Percentiles rank a stretch among this genome's conserved stretches.
Evolutionary conservation across 2,113 vertebrate species (phyloP).

Genomic region (Rafetus swinhoei): DNA sequence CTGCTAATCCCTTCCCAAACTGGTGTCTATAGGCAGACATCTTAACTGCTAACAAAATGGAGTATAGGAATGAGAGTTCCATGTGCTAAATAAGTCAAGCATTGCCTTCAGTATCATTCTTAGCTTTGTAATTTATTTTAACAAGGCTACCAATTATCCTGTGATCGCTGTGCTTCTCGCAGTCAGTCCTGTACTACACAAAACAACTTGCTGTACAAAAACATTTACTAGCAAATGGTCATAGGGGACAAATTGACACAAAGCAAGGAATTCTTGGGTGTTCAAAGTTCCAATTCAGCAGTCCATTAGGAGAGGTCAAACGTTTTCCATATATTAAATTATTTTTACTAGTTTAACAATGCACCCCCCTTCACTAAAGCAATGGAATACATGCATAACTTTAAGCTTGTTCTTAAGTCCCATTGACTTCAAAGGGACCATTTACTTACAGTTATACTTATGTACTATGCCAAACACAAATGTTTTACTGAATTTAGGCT

Average conservation of each 20-base stretch:
- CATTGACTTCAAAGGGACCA: neutral
- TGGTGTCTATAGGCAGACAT: neutral
- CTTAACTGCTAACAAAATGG: neutral
- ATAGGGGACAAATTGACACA: neutral
- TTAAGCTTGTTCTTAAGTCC: neutral
- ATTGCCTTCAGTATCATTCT: accelerated
- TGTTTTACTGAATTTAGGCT: neutral
- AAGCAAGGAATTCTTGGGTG: neutral
- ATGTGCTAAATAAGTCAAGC: neutral
- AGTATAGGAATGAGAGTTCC: neutral
- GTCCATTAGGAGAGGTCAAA: neutral
- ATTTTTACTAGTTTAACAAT: neutral
- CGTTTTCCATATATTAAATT: neutral
- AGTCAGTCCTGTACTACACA: neutral
- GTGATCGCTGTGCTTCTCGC: neutral
- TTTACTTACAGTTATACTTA: neutral
- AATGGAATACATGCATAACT: neutral
- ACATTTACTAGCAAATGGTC: neutral
- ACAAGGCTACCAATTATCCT: neutral
- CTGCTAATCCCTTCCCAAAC: neutral
- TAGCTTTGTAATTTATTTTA: neutral
- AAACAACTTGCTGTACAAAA: neutral
- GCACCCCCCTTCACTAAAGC: neutral
- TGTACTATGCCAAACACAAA: neutral
- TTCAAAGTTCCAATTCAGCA: neutral